These are phyloP conservation scores for Athalia cordata DNA, from an alignment of 2,888 invertebrate species.

Conservation along the genomic window DNA sequence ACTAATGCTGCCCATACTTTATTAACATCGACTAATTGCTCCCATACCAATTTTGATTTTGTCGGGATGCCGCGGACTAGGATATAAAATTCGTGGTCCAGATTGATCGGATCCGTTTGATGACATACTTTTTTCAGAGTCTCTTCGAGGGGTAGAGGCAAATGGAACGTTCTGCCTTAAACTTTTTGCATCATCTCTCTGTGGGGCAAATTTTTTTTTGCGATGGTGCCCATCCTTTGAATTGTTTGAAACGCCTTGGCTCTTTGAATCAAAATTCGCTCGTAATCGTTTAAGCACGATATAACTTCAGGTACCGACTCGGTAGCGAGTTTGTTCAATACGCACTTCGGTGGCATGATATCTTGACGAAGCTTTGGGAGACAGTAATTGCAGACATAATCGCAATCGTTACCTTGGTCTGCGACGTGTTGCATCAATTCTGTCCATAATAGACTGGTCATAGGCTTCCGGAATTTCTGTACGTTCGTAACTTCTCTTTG, in stretches of 20 bases:
- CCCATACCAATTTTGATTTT: slow-evolving; percentile 51
- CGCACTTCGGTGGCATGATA: slow-evolving; percentile 56
- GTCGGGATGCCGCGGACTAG: slow-evolving; percentile 61
- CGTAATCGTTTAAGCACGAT: slow-evolving; percentile 53
- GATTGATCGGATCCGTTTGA: slow-evolving; percentile 58
- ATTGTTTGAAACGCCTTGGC: slow-evolving; percentile 67
- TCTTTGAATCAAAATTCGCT: slow-evolving; percentile 60
- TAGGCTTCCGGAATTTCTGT: slow-evolving; percentile 46
- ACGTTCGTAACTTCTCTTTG: slow-evolving; percentile 48
- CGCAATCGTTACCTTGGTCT: slow-evolving; percentile 1
- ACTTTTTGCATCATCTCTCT: slow-evolving; percentile 49
- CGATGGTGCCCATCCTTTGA: slow-evolving; percentile 60
- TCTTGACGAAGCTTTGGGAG: slow-evolving; percentile 51
- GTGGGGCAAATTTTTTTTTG: slow-evolving; percentile 57
- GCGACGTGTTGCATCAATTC: slow-evolving; percentile 40
- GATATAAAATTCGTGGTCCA: slow-evolving; percentile 61
- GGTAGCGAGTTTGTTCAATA: slow-evolving; percentile 57
- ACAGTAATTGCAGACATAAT: slow-evolving; percentile 47
- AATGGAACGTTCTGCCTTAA: slow-evolving; percentile 52
- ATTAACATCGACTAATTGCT: too few species aligned
- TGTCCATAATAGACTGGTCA: slow-evolving; percentile 46
- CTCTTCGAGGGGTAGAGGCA: slow-evolving; percentile 60
- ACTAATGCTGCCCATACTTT: too few species aligned
- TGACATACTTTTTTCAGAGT: slow-evolving; percentile 62
- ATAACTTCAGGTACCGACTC: slow-evolving; percentile 51